Conservation (phyloP, 2,113 vertebrate genomes). For the Stictonetta naevosa region DNA sequence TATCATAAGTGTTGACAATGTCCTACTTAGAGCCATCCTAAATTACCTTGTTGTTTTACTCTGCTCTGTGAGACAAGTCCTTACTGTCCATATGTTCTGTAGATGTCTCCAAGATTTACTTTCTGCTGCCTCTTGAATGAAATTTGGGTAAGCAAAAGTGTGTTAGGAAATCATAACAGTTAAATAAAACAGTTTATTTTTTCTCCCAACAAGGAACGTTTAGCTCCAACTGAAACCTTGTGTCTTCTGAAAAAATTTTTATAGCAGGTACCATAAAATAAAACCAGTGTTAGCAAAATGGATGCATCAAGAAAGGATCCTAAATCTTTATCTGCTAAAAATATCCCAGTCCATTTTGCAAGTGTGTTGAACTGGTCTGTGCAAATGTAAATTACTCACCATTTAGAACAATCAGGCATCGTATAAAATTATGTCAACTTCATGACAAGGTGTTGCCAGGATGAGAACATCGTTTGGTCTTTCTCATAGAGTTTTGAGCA, state of each 20-base stretch:
- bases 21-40: neutral
- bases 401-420: neutral
- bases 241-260: neutral
- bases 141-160: neutral
- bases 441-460: neutral
- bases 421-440: neutral
- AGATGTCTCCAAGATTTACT: neutral
- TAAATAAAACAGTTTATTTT: neutral
- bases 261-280: neutral
- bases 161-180: neutral
- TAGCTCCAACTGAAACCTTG: neutral
- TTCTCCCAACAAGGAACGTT: neutral
- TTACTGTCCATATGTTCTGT: neutral
- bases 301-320: neutral
- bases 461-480: accelerated
- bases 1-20: neutral
- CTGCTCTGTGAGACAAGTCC: neutral
- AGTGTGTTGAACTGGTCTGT: neutral
- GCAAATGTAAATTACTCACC: neutral
- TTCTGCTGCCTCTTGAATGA: neutral
- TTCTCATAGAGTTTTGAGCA: no score
- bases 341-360: neutral
- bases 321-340: neutral
- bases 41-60: neutral
- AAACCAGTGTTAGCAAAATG: accelerated